Evolutionary conservation across 2,888 invertebrate species (phyloP), one percentile per base, ranked within the genome.

Genomic region (Acrocera orbiculus): DNA sequence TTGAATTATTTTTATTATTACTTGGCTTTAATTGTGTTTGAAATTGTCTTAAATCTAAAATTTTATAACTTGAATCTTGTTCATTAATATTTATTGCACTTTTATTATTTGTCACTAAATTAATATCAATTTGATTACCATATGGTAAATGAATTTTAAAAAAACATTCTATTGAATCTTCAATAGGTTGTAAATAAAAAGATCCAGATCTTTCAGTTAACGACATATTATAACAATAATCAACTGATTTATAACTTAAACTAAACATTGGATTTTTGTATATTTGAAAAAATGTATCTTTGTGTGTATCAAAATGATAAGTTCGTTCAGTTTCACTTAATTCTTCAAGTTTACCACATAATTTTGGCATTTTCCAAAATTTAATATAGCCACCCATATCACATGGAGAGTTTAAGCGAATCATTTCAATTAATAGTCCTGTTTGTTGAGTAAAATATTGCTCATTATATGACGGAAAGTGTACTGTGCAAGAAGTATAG

Each of bases 321-420:
- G 64, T 66, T 40, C 75, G 65, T 46, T 73, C 70, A 10, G 57
- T 56, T 5, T 56, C 50, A 1, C 69, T 62, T 23, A 76, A 64
- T 52, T 78, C 76, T 50, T 78, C 77, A 4, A 77, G 59, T 50
- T 78, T 78, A 3, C 78, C 78, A 53, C 77, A 77, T 10, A 76
- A 53, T 17, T 42, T 34, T 15, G 41, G 65, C 27, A 66, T 62
- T 25, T 64, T 57, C 27, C 45, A 45, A 50, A 73, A 71, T 41
- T 69, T 66, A 30, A 76, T 55, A 53, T 65, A 72, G 25, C 68
- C 66, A 26, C 71, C 72, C 23, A 56, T 61, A 34, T 65, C 54
- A 55, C 78, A 79, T 27, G 76, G 76, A 26, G 77, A 72, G 62
- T 78, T 78, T 34, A 78, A 64, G 36, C 73, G 68, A 46, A 66